Base-by-base conservation (phyloP, 2,797 vertebrate species). In the Limnodromus scolopaceus region DNA sequence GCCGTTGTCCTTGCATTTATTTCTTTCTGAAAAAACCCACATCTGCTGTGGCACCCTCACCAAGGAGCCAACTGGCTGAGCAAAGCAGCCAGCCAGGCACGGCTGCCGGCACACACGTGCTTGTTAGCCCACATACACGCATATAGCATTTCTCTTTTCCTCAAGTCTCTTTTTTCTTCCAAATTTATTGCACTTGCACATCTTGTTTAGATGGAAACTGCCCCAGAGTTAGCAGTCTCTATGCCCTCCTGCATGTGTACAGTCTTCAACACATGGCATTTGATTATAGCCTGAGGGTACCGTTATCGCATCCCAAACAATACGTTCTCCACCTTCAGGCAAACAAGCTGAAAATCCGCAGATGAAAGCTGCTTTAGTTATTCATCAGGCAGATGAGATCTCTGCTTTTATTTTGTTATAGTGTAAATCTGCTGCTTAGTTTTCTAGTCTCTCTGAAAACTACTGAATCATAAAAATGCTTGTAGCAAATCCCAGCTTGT, bases 381-480 rank as follows among this genome's bases (percentile, higher is more conserved):
- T 97, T 95, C 95, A 97, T 97, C 94, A 95, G 88, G 84, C 96
- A 94, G 90, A 95, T 94, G 96, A 96, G 84, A 92, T 78, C 72
- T 92, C 89, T 87, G 94, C 87, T 93, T 97, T 96, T 95, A 91
- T 96, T 97, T 96, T 91, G 94, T 93, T 94, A 89, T 69, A 89
- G 69, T 89, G 61, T 96, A 96, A 96, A 97, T 95, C 89, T 96
- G 91, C 86, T 87, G 22, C 92, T 94, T 94, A 91, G 96, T 83
- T 97, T 92, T 68, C 86, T 68, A 63, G 90, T 74, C 81, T 80
- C 66, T 91, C 72, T 85, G 90, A 88, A 94, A 97, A 96, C 84
- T 80, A 96, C 75, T 87, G 94, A 94, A 94, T 96, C 97, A 91
- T 93, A 95, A 93, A 95, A 96, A 92, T 61, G 68, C 84, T 95